phyloP scores from a whole-genome alignment of 2,113 vertebrate species.

The Oncorhynchus gorbuscha region DNA sequence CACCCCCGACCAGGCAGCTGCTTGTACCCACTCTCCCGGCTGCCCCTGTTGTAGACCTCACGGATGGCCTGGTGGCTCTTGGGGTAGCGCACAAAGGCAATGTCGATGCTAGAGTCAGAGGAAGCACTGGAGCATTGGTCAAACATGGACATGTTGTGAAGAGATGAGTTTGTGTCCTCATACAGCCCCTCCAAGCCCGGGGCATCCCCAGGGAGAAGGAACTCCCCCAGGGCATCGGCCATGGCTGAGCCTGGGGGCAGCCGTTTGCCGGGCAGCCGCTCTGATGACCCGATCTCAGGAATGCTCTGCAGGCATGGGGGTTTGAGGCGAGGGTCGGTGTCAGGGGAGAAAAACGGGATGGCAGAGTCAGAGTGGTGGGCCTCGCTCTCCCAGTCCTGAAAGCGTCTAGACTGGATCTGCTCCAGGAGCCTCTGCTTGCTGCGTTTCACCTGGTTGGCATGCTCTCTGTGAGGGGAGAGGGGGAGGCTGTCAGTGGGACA shows the following conservation, averaged over 20 bases:
- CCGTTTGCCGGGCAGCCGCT: not conserved
- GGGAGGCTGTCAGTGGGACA: conserved; percentile 12
- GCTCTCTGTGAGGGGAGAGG: conserved; percentile 74
- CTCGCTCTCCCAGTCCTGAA: conserved; percentile 79
- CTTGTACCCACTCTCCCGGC: conserved; percentile 72
- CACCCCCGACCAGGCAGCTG: conserved; percentile 78
- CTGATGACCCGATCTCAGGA: conserved; percentile 74
- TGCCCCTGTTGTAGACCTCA: conserved; percentile 50
- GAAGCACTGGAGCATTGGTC: conserved; percentile 87
- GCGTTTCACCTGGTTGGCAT: conserved; percentile 79
- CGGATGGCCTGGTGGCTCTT: conserved; percentile 77
- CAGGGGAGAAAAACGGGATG: conserved; percentile 69
- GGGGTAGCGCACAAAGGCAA: conserved; percentile 86
- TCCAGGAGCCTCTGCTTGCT: conserved; percentile 81
- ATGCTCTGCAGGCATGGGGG: conserved; percentile 81
- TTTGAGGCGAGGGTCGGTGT: conserved; percentile 71
- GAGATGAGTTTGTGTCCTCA: conserved; percentile 71
- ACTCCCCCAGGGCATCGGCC: conserved; percentile 67
- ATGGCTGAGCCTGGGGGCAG: conserved; percentile 70
- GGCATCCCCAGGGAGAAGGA: conserved; percentile 74
- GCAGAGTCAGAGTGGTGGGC: conserved; percentile 73
- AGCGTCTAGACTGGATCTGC: conserved; percentile 79
- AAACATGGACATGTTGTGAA: conserved; percentile 78
- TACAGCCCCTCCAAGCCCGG: conserved; percentile 63
- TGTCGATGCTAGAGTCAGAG: conserved; percentile 92